Evolutionary conservation across 2,888 invertebrate species (phyloP), one percentile per base, ranked within the genome.

Genomic region (Nemotelus pantherinus): DNA sequence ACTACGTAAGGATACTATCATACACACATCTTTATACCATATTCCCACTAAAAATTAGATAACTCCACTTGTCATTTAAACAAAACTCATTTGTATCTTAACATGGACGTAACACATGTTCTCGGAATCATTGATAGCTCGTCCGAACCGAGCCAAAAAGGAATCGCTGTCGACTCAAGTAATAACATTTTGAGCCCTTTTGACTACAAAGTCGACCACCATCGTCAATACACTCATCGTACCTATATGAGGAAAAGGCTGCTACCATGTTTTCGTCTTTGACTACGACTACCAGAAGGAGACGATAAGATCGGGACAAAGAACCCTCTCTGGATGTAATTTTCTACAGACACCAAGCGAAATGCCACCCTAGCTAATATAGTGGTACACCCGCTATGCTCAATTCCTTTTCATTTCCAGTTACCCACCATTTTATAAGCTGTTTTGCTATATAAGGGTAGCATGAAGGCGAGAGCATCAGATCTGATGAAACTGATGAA

Each of bases 251-350:
- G 41, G 48, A 50, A 70, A 43, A 70, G 25, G 10, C 41, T 70
- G 74, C 74, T 74, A 58, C 72, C 72, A 74, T 74, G 63, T 74
- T 74, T 63, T 48, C 74, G 48, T 74, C 74, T 74, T 74, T 74
- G 47, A 48, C 63, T 50, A 74, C 74, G 43, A 74, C 74, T 63
- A 74, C 44, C 10, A 67, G 25, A 76, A 57, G 63, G 58, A 64
- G 57, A 76, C 65, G 79, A 79, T 79, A 79, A 79, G 79, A 79
- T 79, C 79, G 68, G 65, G 74, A 77, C 75, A 77, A 79, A 72
- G 57, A 64, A 75, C 77, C 79, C 79, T 77, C 76, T 77, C 63
- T 75, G 71, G n/a, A 70, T 68, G 50, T 71, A 78, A 64, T 72
- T 75, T 71, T 68, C 72, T 53, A 9, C 64, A 57, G 4, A 44